Evolutionary conservation across 1,140 invertebrate genomes (phyloP).

Genomic region (Scaptomyza pallida): DNA sequence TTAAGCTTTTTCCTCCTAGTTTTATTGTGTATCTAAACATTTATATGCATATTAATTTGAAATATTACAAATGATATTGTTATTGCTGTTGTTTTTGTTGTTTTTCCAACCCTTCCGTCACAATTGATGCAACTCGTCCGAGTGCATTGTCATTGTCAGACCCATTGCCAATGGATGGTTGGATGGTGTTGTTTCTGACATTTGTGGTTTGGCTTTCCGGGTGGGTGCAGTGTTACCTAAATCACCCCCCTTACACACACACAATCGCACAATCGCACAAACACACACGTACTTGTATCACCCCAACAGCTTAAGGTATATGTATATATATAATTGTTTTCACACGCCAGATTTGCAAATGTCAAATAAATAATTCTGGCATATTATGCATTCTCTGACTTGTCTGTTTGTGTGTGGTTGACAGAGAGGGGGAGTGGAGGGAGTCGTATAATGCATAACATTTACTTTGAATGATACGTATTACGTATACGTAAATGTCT

Average conservation of each 20-base stretch:
- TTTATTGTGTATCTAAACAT: too few relatives aligned
- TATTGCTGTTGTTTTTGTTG: not conserved
- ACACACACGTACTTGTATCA: not conserved
- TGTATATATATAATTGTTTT: slow-evolving; percentile 79
- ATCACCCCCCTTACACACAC: not conserved
- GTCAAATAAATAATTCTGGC: slow-evolving; percentile 73
- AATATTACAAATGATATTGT: too few relatives aligned
- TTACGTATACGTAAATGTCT: slow-evolving; percentile 1
- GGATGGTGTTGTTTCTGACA: slow-evolving; percentile 14
- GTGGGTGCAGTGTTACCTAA: not conserved
- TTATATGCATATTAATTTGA: too few relatives aligned
- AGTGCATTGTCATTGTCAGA: slow-evolving; percentile 45
- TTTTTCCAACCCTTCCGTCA: slow-evolving; percentile 5
- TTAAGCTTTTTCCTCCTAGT: too few relatives aligned
- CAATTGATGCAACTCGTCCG: slow-evolving; percentile 17
- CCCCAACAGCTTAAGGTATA: slow-evolving; percentile 41
- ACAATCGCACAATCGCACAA: not conserved
- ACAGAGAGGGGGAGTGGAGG: too few relatives aligned
- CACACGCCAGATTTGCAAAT: slow-evolving; percentile 72
- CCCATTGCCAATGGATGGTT: slow-evolving; percentile 44
- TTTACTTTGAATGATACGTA: slow-evolving; percentile 7
- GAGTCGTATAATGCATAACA: slow-evolving; percentile 14
- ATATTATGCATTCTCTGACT: slow-evolving; percentile 59
- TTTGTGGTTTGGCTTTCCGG: slow-evolving; percentile 27
- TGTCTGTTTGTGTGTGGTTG: too few relatives aligned